A percentile compares a stretch with the other conserved stretches of the same genome.
Evolutionary conservation across 2,113 vertebrate genomes (phyloP).

Genomic region (Ptilorrhoa leucosticta): DNA sequence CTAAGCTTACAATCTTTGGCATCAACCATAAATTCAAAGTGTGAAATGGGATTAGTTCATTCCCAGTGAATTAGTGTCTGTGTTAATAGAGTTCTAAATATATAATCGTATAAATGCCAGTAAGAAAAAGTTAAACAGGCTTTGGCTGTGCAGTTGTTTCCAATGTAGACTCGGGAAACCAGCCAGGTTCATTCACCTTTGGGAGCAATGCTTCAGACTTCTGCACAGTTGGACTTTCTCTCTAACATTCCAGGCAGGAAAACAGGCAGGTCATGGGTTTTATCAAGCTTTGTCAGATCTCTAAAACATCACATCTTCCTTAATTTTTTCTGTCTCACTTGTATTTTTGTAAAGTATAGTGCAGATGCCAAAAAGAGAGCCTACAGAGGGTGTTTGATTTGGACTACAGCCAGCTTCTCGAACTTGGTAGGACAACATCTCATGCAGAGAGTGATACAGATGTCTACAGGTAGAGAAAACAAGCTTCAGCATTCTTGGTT

Average conservation of each 20-base stretch:
- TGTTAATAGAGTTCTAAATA: conserved; percentile 55
- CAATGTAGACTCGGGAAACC: not conserved
- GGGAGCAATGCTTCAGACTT: conserved; percentile 20
- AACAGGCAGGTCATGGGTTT: not conserved
- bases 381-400: conserved; percentile 5
- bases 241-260: not conserved
- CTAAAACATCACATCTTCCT: not conserved
- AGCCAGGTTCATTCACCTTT: not conserved
- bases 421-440: not conserved
- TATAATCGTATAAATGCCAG: conserved; percentile 36
- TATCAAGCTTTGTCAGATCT: conserved; percentile 1
- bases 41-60: conserved; percentile 39
- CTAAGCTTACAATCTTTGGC: not conserved
- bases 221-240: not conserved
- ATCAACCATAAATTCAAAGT: conserved; percentile 23
- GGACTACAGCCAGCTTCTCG: not conserved
- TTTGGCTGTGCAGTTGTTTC: not conserved
- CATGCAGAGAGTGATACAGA: not conserved
- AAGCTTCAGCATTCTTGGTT: not conserved
- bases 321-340: not conserved
- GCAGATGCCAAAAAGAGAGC: not conserved
- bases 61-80: conserved; percentile 44
- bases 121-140: conserved; percentile 17
- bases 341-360: not conserved
- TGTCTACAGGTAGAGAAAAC: not conserved